Evolutionary conservation across 2,888 invertebrate species (phyloP), one percentile per base, ranked within the genome.

Genomic region (Caenorhabditis sp.): DNA sequence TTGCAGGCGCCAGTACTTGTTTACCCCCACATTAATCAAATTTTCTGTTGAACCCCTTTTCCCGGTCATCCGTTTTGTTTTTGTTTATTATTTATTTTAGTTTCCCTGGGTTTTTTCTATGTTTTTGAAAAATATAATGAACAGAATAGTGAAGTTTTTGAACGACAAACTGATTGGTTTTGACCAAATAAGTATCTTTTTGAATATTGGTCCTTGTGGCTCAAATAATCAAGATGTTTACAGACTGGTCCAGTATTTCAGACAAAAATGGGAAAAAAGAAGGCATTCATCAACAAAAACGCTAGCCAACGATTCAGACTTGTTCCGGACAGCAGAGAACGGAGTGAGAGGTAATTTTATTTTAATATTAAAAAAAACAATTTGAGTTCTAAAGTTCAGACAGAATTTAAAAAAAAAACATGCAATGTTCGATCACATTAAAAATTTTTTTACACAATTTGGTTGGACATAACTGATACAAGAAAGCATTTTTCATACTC

Each of bases 281-380:
- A 78, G 73, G 73, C 68, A 50, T 96, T 95, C 87, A 95, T 97
- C 84, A 93, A 95, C 88, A 93, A 93, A 83, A 95, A 95, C 88
- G 93, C 93, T 87, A 92, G 95, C 0, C 93, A 95, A 24, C 94
- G 94, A 0, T 97, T 96, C 88, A 93, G 93, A 87, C 89, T 97
- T 77, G 95, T 96, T 1, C 95, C 96, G 88, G 72, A 91, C 51
- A 59, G 50, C 51, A 37, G 66, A 23, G 66, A 64, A 54, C 60
- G 60, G 24, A 58, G 49, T 24, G 69, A 75, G 55, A 54, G 69
- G 60, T 69, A 55, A n/a, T 55, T 55, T 26, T 2, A 43, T 14
- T 21, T 5, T 19, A n/a, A n/a, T 36, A 36, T 12, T 36, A 36
- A 36, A 8, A 36, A n/a, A n/a, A n/a, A n/a, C n/a, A n/a, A n/a